Evolutionary conservation across 2,888 invertebrate genomes (phyloP), one percentile per base, ranked within the genome.

Genomic region (Drosophila testacea): DNA sequence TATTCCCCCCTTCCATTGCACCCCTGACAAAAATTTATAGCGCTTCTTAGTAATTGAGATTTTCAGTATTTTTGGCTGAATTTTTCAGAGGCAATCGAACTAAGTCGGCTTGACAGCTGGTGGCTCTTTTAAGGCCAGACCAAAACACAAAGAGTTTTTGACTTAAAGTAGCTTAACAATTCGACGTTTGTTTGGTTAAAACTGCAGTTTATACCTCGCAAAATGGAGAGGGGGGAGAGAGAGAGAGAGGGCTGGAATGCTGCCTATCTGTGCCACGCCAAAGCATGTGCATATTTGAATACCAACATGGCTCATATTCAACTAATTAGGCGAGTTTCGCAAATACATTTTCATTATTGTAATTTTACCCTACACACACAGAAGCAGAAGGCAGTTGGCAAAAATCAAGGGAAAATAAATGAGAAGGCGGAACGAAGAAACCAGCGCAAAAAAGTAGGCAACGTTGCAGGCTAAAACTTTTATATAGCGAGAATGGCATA

Each of bases 271-370:
- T 62, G 69, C 44, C 68, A 62, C 68, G 50, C 76, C 69, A 42
- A 32, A 55, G 79, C 73, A 72, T 85, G 73, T 87, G 88, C 86
- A 73, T 86, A 83, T 88, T 74, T 88, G 87, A 86, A 81, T 81
- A 68, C 65, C 70, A 86, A 86, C 83, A 83, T 81, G 89, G 79
- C 84, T 83, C 83, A 88, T 88, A 83, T 88, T 88, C 83, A 83
- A 76, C 83, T 88, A 83, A 83, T 83, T 83, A 83, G 87, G 68
- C 81, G 84, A 88, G 83, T 83, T 83, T 76, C 68, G 69, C 83
- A 83, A 83, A 83, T 83, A 83, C 89, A 88, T 83, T 83, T 83
- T 88, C 83, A 83, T 83, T 83, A 86, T 83, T 83, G 87, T 83
- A 83, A 83, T 88, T 88, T 74, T 81, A 69, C 73, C 77, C 73